Evolutionary conservation across 2,113 vertebrate genomes (phyloP).

Genomic region (Rallus limicola): DNA sequence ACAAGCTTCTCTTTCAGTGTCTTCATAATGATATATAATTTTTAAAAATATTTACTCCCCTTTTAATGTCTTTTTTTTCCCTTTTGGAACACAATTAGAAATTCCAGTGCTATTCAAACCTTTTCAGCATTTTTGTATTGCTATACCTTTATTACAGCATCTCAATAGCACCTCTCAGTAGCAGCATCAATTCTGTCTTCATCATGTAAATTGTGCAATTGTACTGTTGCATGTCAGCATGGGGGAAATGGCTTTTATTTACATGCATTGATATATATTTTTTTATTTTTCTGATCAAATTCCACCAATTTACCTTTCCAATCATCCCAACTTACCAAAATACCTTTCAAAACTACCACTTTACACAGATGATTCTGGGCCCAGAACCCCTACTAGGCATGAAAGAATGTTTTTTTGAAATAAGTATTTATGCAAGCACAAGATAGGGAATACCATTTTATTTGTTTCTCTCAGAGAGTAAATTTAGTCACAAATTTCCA

Average conservation of each 20-base stretch:
- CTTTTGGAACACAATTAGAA: background rate
- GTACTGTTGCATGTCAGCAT: background rate
- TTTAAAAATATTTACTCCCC: background rate
- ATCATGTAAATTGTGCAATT: background rate
- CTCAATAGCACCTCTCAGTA: background rate
- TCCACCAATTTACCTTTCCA: background rate
- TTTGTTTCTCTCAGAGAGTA: background rate
- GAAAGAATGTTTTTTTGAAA: background rate
- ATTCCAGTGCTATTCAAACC: background rate
- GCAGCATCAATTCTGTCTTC: background rate
- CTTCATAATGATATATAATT: background rate
- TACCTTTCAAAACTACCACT: background rate
- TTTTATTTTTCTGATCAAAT: background rate
- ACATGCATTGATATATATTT: background rate
- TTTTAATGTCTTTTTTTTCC: background rate
- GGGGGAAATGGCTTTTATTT: slow-evolving; percentile 23
- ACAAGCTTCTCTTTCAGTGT: background rate
- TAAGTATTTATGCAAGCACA: background rate
- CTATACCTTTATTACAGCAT: background rate
- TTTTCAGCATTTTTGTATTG: background rate
- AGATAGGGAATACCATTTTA: background rate
- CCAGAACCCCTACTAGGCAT: background rate
- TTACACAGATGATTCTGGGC: background rate
- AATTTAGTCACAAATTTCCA: background rate
- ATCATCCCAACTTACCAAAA: background rate